phyloP scores from a whole-genome alignment of 2,888 invertebrate genomes.

The Asteroscopus sphinx region DNA sequence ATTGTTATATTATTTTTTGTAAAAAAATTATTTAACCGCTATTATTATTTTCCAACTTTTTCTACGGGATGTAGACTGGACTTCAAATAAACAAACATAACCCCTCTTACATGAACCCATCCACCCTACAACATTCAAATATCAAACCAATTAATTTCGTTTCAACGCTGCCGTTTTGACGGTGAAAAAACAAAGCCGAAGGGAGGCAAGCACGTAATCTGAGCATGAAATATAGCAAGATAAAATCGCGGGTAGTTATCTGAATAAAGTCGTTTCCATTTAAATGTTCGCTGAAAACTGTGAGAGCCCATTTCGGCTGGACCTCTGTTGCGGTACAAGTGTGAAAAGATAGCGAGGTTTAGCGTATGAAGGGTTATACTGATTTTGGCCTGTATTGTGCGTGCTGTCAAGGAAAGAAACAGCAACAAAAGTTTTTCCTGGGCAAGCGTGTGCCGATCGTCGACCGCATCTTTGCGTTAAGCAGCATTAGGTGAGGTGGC shows the following conservation, averaged over 20 bases:
- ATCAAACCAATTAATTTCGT: conserved; percentile 51
- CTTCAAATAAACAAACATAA: conserved; percentile 14
- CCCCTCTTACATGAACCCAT: conserved; percentile 26
- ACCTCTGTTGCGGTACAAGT: conserved; percentile 65
- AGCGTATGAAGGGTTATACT: background rate
- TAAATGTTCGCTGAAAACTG: conserved; percentile 83
- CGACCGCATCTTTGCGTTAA: no score
- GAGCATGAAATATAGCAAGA: conserved; percentile 78
- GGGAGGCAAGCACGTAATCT: conserved; percentile 66
- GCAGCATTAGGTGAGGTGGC: no score
- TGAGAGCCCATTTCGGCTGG: conserved; percentile 75
- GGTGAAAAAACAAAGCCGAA: conserved; percentile 50
- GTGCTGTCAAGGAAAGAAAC: no score
- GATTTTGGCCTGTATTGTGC: background rate
- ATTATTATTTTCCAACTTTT: background rate
- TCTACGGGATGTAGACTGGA: no score
- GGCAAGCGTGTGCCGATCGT: no score
- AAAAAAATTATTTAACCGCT: no score
- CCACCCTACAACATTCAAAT: conserved; percentile 46
- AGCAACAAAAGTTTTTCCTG: no score
- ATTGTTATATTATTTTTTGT: no score
- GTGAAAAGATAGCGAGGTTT: conserved; percentile 17
- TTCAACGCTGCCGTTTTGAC: conserved; percentile 45
- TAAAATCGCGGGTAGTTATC: conserved; percentile 81
- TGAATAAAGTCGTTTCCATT: conserved; percentile 85